phyloP scores from a whole-genome alignment of 2,113 vertebrate genomes.

The Anolis sagrei region DNA sequence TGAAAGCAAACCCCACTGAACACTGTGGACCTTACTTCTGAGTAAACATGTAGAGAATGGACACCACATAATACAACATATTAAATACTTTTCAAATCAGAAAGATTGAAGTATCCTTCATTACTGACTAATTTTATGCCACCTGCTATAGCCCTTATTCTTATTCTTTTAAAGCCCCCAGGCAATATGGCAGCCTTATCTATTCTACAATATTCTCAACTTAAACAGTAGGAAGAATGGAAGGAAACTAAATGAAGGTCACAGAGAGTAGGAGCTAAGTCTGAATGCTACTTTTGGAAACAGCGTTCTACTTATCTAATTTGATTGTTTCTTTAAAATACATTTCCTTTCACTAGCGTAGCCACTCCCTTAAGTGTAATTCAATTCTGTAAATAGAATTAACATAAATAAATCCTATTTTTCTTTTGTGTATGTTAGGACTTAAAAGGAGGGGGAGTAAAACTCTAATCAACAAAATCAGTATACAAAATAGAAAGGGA shows the following conservation, averaged over 20 bases:
- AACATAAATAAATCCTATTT: neutral
- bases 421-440: neutral
- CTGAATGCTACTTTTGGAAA: slow-evolving; percentile 17
- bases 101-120: neutral
- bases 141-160: neutral
- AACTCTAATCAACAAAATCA: neutral
- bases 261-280: neutral
- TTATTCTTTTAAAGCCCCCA: neutral
- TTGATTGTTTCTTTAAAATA: slow-evolving; percentile 13
- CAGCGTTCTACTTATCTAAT: slow-evolving; percentile 5
- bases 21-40: too few relatives aligned
- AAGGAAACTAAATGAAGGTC: slow-evolving; percentile 56
- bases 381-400: neutral
- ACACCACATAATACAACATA: neutral
- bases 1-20: neutral
- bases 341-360: slow-evolving; percentile 11
- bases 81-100: neutral
- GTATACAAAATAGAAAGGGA: neutral
- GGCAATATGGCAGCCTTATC: neutral
- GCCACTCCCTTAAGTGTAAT: slow-evolving; percentile 5
- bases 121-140: neutral
- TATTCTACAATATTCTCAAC: neutral
- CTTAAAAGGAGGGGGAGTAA: neutral
- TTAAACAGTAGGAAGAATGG: slow-evolving; percentile 53
- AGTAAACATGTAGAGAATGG: neutral